Conservation (phyloP, 1,140 invertebrate genomes). For the Calliphora vicina region DNA sequence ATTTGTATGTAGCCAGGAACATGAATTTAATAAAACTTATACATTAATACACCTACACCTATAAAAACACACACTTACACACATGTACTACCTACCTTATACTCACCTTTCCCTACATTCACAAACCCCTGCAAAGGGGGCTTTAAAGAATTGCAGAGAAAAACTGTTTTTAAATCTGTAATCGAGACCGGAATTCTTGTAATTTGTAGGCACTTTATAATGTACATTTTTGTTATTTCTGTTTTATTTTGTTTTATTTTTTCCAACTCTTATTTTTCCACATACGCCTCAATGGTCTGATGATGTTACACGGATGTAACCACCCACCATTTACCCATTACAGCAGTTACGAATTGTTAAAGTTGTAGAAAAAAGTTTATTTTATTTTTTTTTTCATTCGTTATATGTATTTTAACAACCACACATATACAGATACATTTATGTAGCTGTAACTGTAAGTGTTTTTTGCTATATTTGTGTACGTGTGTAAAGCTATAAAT, state of each 20-base stretch:
- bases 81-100: neutral
- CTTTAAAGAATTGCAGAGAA: neutral
- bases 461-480: no score
- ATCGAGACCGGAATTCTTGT: constrained; percentile 21
- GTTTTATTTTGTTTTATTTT: neutral
- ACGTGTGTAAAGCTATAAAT: no score
- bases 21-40: neutral
- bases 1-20: neutral
- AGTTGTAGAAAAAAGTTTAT: no score
- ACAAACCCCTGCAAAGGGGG: no score
- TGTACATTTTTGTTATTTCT: neutral
- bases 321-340: no score
- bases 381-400: no score
- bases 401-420: no score
- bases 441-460: no score
- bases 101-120: no score
- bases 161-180: constrained; percentile 25
- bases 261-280: neutral
- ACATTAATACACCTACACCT: neutral
- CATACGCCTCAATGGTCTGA: neutral
- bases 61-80: neutral
- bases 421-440: no score
- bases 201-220: constrained; percentile 33
- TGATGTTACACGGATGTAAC: no score
- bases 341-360: no score